phyloP scores from a whole-genome alignment of 2,113 vertebrate species.

The Deroptyus accipitrinus region DNA sequence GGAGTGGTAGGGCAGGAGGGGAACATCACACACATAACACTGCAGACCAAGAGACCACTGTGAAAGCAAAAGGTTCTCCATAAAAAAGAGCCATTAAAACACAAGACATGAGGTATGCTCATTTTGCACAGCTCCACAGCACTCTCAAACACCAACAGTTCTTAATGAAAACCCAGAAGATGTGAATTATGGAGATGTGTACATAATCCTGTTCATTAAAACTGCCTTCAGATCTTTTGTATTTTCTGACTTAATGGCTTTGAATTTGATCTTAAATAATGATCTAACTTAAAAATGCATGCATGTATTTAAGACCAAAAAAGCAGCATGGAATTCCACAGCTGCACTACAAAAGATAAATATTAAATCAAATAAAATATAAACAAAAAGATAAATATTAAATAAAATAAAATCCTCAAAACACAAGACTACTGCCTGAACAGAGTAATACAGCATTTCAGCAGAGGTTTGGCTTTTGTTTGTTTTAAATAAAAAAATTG shows the following conservation, averaged over 20 bases:
- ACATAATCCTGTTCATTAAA: neutral
- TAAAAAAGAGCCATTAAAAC: neutral
- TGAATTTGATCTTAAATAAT: neutral
- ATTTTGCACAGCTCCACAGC: neutral
- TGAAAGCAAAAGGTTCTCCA: neutral
- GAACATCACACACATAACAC: neutral
- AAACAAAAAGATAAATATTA: too few species aligned
- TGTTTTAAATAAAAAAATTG: neutral
- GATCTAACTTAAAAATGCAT: neutral
- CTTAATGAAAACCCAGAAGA: neutral
- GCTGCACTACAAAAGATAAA: neutral
- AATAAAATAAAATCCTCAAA: neutral
- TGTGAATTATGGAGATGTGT: neutral
- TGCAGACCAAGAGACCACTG: neutral
- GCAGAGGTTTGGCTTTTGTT: neutral
- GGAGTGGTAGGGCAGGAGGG: fast-evolving
- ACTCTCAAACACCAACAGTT: neutral
- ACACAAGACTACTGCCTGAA: neutral
- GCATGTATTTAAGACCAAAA: neutral
- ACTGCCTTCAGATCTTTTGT: neutral
- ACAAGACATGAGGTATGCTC: neutral
- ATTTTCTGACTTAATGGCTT: neutral
- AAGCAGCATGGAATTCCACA: neutral
- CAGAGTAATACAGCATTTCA: neutral
- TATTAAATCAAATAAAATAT: too few species aligned